Evolutionary conservation across 2,888 invertebrate species (phyloP).

Genomic region (Lymantria dispar): DNA sequence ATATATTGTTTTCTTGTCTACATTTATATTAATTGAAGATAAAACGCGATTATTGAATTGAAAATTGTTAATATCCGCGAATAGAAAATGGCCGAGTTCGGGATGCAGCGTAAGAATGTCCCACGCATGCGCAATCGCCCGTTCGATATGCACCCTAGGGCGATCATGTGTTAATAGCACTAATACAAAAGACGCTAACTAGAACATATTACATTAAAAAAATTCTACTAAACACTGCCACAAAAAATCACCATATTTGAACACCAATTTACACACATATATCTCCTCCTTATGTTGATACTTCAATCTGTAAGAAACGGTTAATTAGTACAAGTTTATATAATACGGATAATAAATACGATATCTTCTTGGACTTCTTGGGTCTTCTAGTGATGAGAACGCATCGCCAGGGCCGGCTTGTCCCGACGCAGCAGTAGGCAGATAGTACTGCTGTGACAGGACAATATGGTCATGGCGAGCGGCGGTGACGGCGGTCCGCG

Average conservation of each 20-base stretch:
- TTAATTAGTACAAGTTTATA: constrained; percentile 17
- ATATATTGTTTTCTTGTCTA: background rate
- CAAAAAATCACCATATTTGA: constrained; percentile 25
- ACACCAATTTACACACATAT: constrained; percentile 5
- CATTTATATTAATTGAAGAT: background rate
- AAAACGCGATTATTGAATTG: constrained; percentile 28
- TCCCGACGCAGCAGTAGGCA: constrained; percentile 96
- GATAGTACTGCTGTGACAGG: constrained; percentile 98
- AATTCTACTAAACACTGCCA: constrained; percentile 20
- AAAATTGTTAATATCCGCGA: constrained; percentile 49
- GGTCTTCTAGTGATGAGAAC: constrained; percentile 25
- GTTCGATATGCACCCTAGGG: constrained; percentile 76
- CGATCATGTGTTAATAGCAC: constrained; percentile 53
- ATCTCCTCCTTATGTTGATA: constrained; percentile 10
- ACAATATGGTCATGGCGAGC: constrained; percentile 93
- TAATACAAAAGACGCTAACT: constrained; percentile 6
- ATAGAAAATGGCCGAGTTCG: constrained; percentile 65
- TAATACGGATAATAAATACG: constrained; percentile 6
- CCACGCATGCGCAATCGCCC: constrained; percentile 71
- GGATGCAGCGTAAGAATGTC: constrained; percentile 67
- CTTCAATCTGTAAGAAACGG: constrained; percentile 25
- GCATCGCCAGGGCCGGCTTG: constrained; percentile 82
- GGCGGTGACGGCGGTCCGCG: constrained; percentile 65
- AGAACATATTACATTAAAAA: background rate
- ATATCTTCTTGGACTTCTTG: background rate